phyloP scores from a whole-genome alignment of 2,797 vertebrate species.

The Gouania willdenowi region DNA sequence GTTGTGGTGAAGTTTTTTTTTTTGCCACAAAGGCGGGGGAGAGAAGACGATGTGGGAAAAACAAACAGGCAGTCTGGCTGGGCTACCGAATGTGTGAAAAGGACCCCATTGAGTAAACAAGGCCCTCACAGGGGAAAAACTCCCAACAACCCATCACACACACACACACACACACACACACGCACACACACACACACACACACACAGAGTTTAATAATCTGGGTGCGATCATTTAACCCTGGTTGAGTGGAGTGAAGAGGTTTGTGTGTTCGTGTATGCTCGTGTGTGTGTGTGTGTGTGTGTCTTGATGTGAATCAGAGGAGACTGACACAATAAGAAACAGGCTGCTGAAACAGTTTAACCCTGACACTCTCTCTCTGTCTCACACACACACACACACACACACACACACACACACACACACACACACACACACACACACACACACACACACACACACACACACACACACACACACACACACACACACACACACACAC shows the following conservation, averaged over 20 bases:
- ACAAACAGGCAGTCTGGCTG: constrained; percentile 89
- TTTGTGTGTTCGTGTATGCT: constrained; percentile 50
- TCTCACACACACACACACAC: constrained; percentile 27
- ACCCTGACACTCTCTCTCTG: constrained; percentile 62
- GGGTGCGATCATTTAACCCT: constrained; percentile 74
- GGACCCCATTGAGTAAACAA: constrained; percentile 85
- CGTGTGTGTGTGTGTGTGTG: constrained; percentile 32
- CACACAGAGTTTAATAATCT: constrained; percentile 70
- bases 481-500: constrained; percentile 16
- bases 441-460: constrained; percentile 14
- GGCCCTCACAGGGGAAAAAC: constrained; percentile 68
- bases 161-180: constrained; percentile 34
- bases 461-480: constrained; percentile 23
- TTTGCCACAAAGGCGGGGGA: constrained; percentile 81
- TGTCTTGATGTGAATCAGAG: constrained; percentile 43
- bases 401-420: constrained; percentile 12
- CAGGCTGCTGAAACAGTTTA: constrained; percentile 65
- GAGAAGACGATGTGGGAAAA: constrained; percentile 94
- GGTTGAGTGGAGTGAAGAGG: constrained; percentile 70
- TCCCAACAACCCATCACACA: constrained; percentile 64
- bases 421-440: constrained; percentile 25
- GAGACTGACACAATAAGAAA: constrained; percentile 54
- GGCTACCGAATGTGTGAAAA: constrained; percentile 87
- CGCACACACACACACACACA: constrained; percentile 37
- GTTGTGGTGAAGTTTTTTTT: constrained; percentile 1